Conservation (phyloP, 2,797 vertebrate genomes). For the Acrossocheilus fasciatus region DNA sequence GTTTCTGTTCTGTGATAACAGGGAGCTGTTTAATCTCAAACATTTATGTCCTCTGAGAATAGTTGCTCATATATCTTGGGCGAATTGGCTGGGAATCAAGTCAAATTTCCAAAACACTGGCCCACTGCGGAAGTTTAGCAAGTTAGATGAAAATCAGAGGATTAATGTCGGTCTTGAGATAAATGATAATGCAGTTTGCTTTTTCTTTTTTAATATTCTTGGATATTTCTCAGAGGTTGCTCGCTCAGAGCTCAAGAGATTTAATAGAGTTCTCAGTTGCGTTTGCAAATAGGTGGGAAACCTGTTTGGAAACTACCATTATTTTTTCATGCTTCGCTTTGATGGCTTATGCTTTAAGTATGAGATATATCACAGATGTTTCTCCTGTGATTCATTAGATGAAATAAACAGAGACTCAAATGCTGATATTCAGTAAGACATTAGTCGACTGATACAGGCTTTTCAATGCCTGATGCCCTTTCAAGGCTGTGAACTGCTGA, state of each 20-base stretch:
- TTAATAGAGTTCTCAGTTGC: not conserved
- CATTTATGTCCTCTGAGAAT: constrained; percentile 19
- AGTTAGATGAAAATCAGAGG: not conserved
- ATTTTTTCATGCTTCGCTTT: not conserved
- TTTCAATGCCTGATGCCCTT: not conserved
- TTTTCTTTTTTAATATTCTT: not conserved
- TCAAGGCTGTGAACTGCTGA: not conserved
- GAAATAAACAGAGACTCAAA: not conserved
- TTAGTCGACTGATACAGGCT: not conserved
- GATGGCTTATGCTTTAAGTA: not conserved
- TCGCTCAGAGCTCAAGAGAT: not conserved
- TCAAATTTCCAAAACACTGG: constrained; percentile 13
- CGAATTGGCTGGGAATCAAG: constrained; percentile 2
- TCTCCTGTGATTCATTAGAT: not conserved
- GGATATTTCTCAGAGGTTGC: not conserved
- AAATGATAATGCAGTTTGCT: not conserved
- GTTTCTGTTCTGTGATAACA: constrained; percentile 34
- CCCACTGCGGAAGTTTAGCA: constrained; percentile 10
- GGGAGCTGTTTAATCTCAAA: constrained; percentile 29
- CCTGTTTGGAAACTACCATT: not conserved
- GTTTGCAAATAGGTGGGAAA: not conserved
- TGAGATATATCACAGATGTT: constrained; percentile 6
- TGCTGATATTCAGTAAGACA: not conserved
- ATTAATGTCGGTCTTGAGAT: not conserved
- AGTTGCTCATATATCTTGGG: constrained; percentile 38